phyloP scores from a whole-genome alignment of 2,797 vertebrate genomes.

The Melanitta fusca region DNA sequence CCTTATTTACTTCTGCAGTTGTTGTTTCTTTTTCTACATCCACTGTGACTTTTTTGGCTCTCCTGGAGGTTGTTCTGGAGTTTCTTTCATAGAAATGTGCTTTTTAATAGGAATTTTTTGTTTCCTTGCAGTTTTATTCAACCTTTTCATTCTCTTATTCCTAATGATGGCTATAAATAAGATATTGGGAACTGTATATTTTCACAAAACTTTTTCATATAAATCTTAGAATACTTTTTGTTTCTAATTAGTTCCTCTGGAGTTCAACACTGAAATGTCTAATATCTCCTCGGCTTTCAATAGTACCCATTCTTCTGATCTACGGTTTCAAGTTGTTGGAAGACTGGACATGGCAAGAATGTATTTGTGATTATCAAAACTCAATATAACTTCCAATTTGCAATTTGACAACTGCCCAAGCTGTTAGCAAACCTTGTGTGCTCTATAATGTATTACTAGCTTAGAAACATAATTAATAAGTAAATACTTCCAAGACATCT shows the following conservation, averaged over 20 bases:
- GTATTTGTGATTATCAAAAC: neutral
- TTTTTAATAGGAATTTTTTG: neutral
- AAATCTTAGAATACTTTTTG: neutral
- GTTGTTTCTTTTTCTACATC: neutral
- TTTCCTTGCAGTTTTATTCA: neutral
- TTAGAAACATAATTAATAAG: neutral
- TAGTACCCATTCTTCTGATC: neutral
- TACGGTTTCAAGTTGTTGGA: neutral
- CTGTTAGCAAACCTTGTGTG: neutral
- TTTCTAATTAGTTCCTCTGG: neutral
- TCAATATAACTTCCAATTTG: neutral
- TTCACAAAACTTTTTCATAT: neutral
- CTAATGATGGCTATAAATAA: neutral
- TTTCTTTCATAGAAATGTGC: neutral
- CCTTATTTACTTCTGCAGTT: neutral
- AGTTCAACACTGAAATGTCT: neutral
- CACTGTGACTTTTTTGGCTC: neutral
- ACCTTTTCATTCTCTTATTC: neutral
- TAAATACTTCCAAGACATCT: neutral
- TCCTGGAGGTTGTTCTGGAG: neutral
- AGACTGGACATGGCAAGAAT: neutral
- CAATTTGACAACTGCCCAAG: neutral
- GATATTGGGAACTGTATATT: neutral
- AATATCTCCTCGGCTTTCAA: neutral
- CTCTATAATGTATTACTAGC: neutral